Percentiles rank a stretch among this genome's conserved stretches.
Conservation (phyloP, 2,797 vertebrate genomes). For the Syncerus caffer region DNA sequence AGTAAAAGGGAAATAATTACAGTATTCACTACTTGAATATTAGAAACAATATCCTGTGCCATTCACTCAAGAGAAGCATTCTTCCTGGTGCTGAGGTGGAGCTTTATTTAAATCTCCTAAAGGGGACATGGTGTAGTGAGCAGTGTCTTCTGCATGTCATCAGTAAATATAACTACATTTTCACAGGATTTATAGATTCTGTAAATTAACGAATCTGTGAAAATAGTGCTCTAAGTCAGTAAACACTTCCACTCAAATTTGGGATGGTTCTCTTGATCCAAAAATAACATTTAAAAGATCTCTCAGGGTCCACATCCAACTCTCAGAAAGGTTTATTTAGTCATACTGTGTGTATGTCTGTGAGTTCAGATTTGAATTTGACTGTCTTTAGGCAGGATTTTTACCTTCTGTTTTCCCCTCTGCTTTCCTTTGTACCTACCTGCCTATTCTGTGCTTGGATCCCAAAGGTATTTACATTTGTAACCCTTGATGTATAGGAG, state of each 20-base stretch:
- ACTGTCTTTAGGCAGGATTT: background rate
- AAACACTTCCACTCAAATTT: background rate
- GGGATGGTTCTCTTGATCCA: background rate
- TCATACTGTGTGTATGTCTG: background rate
- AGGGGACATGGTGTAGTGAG: background rate
- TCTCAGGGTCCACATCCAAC: background rate
- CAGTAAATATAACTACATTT: background rate
- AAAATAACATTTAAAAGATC: conserved; percentile 30
- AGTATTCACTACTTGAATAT: background rate
- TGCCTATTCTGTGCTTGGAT: background rate
- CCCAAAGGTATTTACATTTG: background rate
- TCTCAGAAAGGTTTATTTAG: background rate
- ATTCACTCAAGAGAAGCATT: background rate
- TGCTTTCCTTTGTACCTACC: background rate
- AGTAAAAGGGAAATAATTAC: conserved; percentile 31
- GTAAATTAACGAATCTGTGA: background rate
- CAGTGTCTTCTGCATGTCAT: background rate
- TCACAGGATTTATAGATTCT: background rate
- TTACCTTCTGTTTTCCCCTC: background rate
- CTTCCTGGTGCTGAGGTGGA: background rate
- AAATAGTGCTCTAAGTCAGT: background rate
- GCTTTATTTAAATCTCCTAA: conserved; percentile 24
- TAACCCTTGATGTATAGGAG: background rate
- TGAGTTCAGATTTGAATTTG: background rate
- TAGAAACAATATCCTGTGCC: conserved; percentile 4